phyloP scores from a whole-genome alignment of 2,888 invertebrate species.

The Auanema freiburgensis region DNA sequence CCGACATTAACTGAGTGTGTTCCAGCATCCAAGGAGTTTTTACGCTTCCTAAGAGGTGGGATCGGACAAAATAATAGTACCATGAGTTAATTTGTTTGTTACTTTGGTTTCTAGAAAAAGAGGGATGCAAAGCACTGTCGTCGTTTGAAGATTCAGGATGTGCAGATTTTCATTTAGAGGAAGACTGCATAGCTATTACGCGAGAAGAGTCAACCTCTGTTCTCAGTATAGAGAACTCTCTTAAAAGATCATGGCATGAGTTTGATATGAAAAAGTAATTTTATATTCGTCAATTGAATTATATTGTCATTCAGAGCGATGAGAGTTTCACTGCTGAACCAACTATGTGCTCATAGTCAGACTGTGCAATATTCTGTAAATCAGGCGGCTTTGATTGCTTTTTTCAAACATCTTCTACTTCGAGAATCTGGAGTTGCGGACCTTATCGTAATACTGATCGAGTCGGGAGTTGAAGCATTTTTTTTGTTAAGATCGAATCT shows the following conservation, averaged over 20 bases:
- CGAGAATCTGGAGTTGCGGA: conserved; percentile 15
- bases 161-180: conserved; percentile 3
- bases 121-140: conserved; percentile 12
- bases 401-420: conserved; percentile 8
- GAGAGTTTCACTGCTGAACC: conserved; percentile 9
- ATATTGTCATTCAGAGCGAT: conserved; percentile 6
- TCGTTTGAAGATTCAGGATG: conserved; percentile 11
- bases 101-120: conserved; percentile 2
- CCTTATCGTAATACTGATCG: conserved; percentile 12
- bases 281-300: not conserved
- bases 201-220: conserved; percentile 4
- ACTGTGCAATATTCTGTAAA: conserved; percentile 1
- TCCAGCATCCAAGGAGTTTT: conserved; percentile 22
- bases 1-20: not conserved
- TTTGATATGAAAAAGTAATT: conserved; percentile 13
- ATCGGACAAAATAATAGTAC: not conserved
- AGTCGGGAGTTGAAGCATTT: too few relatives aligned
- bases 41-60: conserved; percentile 13
- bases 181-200: conserved; percentile 1
- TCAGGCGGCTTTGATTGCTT: conserved; percentile 18
- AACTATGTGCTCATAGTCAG: conserved; percentile 12
- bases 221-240: conserved; percentile 3
- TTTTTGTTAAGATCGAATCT: conserved; percentile 19
- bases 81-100: not conserved
- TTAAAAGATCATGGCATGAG: conserved; percentile 16